Evolutionary conservation across 1,140 invertebrate genomes (phyloP).

Genomic region (Megalopta genalis): DNA sequence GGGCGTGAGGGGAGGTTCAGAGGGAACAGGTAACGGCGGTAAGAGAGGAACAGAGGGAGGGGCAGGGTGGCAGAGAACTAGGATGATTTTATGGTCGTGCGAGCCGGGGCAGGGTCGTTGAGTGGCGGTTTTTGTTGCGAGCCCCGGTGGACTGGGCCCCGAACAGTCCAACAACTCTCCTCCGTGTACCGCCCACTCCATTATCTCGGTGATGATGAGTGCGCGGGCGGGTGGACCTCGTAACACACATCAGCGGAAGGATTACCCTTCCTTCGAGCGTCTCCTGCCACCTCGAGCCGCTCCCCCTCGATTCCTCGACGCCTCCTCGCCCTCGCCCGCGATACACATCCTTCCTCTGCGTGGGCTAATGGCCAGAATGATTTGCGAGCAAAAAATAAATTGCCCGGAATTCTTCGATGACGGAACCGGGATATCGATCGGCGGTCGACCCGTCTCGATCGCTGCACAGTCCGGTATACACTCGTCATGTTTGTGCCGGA

Average conservation of each 20-base stretch:
- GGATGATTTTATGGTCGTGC: conserved; percentile 76
- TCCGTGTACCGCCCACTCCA: conserved; percentile 78
- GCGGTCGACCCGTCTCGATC: too few species aligned
- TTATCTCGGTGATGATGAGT: conserved; percentile 79
- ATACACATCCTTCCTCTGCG: conserved; percentile 54
- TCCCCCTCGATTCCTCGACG: conserved; percentile 48
- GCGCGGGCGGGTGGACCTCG: conserved; percentile 76
- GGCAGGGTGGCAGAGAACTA: conserved; percentile 68
- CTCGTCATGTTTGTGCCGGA: too few species aligned
- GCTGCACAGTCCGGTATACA: too few species aligned
- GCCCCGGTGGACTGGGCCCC: conserved; percentile 65
- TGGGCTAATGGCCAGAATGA: conserved; percentile 76
- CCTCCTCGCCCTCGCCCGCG: conserved; percentile 20
- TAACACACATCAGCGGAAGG: conserved; percentile 75
- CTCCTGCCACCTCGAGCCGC: conserved; percentile 42
- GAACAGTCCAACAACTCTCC: conserved; percentile 70
- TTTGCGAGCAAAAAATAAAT: conserved; percentile 76
- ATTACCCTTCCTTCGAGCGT: conserved; percentile 69
- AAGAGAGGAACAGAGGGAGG: background rate
- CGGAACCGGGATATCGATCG: conserved; percentile 46
- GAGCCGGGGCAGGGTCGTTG: conserved; percentile 69
- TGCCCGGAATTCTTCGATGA: conserved; percentile 60
- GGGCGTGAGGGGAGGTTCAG: background rate
- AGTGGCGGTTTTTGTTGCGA: conserved; percentile 75
- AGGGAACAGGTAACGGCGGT: too few species aligned